Percentiles rank a stretch among this genome's conserved stretches.
phyloP scores from a whole-genome alignment of 2,113 vertebrate species.

The Heterocephalus glaber region DNA sequence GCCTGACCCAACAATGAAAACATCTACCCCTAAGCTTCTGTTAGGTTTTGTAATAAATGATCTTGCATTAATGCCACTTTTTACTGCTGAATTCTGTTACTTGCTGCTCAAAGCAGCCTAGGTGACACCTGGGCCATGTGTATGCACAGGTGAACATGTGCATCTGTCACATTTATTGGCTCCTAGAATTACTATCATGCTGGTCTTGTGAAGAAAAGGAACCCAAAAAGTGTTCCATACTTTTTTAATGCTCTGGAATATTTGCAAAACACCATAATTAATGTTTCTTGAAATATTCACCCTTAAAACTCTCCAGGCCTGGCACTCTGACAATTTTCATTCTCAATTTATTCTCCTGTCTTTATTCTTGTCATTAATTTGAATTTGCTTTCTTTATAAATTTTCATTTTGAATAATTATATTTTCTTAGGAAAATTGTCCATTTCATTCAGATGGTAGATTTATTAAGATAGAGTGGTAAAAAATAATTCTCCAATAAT shows the following conservation, averaged over 20 bases:
- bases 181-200: neutral
- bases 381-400: slow-evolving; percentile 33
- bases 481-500: neutral
- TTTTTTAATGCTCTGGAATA: neutral
- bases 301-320: neutral
- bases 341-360: neutral
- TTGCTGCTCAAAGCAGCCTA: neutral
- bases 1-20: neutral
- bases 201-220: neutral
- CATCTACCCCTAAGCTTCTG: neutral
- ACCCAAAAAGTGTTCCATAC: neutral
- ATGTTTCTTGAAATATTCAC: neutral
- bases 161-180: neutral
- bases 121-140: neutral
- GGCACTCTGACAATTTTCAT: neutral
- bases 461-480: neutral
- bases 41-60: neutral
- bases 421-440: neutral
- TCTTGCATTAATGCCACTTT: neutral
- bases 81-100: neutral
- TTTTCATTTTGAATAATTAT: slow-evolving; percentile 18
- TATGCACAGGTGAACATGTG: neutral
- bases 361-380: slow-evolving; percentile 31
- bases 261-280: neutral
- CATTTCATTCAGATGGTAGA: slow-evolving; percentile 7